phyloP scores from a whole-genome alignment of 2,113 vertebrate genomes.

The Nothobranchius furzeri region DNA sequence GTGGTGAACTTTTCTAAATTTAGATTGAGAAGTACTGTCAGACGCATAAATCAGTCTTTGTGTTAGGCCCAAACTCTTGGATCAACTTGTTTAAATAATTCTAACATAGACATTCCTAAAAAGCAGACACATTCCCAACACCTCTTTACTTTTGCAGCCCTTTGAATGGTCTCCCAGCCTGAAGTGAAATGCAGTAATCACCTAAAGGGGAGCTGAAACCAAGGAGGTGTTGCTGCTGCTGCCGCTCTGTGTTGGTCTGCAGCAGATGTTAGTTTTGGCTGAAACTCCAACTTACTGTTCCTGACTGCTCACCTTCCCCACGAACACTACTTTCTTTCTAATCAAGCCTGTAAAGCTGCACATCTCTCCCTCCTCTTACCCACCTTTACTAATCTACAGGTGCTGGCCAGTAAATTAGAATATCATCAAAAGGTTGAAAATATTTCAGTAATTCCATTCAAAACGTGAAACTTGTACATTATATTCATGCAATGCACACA shows the following conservation, averaged over 20 bases:
- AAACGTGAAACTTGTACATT: too few relatives aligned
- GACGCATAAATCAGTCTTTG: not conserved
- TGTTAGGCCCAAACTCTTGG: not conserved
- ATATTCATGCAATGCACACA: too few relatives aligned
- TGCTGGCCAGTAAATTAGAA: too few relatives aligned
- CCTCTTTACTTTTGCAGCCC: not conserved
- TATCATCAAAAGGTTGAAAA: too few relatives aligned
- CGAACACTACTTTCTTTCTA: slow-evolving; percentile 73
- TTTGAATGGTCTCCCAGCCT: not conserved
- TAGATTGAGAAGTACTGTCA: not conserved
- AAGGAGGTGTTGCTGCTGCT: slow-evolving; percentile 20
- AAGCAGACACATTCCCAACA: not conserved
- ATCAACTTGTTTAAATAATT: not conserved
- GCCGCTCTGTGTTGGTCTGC: slow-evolving; percentile 44
- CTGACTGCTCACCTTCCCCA: slow-evolving; percentile 55
- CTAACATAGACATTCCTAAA: not conserved
- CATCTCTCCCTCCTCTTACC: slow-evolving; percentile 43
- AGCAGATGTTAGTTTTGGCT: slow-evolving; percentile 78
- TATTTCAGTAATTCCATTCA: too few relatives aligned
- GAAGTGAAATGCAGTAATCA: slow-evolving; percentile 52
- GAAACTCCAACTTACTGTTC: slow-evolving; percentile 59
- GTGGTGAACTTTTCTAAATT: not conserved
- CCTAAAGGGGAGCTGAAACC: slow-evolving; percentile 40
- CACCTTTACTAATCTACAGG: slow-evolving; percentile 66
- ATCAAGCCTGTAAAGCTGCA: slow-evolving; percentile 67